phyloP scores from a whole-genome alignment of 2,888 invertebrate species.

The Sphaerophoria taeniata region DNA sequence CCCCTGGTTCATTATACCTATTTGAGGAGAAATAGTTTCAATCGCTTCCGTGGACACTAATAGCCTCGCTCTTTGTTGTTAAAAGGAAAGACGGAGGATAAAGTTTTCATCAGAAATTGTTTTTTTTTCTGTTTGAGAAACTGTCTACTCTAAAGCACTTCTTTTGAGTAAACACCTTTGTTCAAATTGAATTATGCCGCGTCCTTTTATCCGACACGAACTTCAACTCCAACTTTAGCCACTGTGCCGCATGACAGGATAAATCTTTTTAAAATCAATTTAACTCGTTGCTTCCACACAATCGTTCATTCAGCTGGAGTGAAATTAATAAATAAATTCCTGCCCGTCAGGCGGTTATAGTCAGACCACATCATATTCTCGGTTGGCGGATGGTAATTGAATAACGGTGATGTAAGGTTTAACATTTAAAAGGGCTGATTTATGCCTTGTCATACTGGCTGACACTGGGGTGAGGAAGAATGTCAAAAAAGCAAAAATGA shows the following conservation, averaged over 20 bases:
- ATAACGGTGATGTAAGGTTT: slow-evolving; percentile 57
- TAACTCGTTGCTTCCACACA: slow-evolving; percentile 52
- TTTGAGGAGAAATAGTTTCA: slow-evolving; percentile 64
- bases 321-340: slow-evolving; percentile 65
- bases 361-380: slow-evolving; percentile 35
- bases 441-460: background rate
- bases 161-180: slow-evolving; percentile 60
- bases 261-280: slow-evolving; percentile 68
- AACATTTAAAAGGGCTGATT: slow-evolving; percentile 25
- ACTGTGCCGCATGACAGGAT: slow-evolving; percentile 53
- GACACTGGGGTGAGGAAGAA: slow-evolving; percentile 29
- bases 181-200: slow-evolving; percentile 48
- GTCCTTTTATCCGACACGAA: background rate
- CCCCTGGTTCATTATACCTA: slow-evolving; percentile 34
- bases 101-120: slow-evolving; percentile 53
- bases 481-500: too few species aligned
- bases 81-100: slow-evolving; percentile 17
- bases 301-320: slow-evolving; percentile 43
- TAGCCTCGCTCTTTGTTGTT: slow-evolving; percentile 12
- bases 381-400: slow-evolving; percentile 62
- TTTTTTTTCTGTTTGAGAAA: slow-evolving; percentile 38
- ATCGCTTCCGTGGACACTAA: slow-evolving; percentile 55
- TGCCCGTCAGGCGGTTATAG: slow-evolving; percentile 1
- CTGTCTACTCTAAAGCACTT: background rate
- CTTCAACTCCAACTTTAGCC: slow-evolving; percentile 3